phyloP scores from a whole-genome alignment of 2,888 invertebrate species.

The Dicyrtoma fusca region DNA sequence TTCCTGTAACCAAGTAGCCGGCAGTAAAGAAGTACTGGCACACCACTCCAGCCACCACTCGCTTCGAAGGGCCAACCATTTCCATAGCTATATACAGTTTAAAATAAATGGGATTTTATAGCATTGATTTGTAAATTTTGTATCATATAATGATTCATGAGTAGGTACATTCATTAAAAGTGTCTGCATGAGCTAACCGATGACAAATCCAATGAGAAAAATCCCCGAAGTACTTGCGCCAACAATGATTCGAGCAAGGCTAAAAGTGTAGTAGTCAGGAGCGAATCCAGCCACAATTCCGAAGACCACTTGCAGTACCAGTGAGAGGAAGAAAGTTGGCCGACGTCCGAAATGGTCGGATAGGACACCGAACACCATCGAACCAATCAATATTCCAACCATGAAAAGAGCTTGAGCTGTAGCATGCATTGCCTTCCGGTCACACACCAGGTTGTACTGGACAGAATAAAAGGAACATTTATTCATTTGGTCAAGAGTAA shows the following conservation, averaged over 20 bases:
- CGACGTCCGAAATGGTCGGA: conserved; percentile 73
- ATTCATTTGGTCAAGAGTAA: too few relatives aligned
- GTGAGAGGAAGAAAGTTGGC: conserved; percentile 72
- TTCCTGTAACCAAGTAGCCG: conserved; percentile 72
- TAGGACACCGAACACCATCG: conserved; percentile 72
- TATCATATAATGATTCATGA: neutral
- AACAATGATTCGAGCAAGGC: conserved; percentile 68
- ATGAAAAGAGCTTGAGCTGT: conserved; percentile 72
- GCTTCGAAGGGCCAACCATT: conserved; percentile 70
- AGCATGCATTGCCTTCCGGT: conserved; percentile 67
- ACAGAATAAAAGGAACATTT: conserved; percentile 40
- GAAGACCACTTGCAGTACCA: conserved; percentile 71
- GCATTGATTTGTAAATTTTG: neutral
- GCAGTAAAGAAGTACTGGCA: conserved; percentile 75
- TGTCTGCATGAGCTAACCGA: conserved; percentile 64
- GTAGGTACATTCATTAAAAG: neutral
- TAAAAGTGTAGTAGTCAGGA: conserved; percentile 71
- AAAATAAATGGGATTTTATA: neutral
- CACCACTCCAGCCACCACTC: conserved; percentile 71
- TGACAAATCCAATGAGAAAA: conserved; percentile 76
- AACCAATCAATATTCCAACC: conserved; percentile 74
- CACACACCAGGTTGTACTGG: conserved; percentile 72
- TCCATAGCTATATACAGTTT: conserved; percentile 57
- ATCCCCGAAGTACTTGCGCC: conserved; percentile 77
- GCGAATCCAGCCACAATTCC: conserved; percentile 70